Evolutionary conservation across 2,888 invertebrate species (phyloP).

Genomic region (Galerucella calmariensis): DNA sequence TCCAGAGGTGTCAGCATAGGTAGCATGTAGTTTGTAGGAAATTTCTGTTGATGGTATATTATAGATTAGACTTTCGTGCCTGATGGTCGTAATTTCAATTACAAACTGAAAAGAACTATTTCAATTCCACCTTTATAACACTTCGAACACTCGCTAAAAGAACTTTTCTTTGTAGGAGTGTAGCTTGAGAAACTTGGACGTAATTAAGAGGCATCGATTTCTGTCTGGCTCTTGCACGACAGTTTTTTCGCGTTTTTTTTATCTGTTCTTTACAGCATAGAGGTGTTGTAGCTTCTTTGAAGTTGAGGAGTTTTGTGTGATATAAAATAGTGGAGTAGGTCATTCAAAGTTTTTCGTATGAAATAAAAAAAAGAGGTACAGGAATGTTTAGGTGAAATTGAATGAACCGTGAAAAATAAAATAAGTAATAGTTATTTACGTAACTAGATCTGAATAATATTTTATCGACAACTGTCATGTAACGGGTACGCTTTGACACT

Average conservation of each 20-base stretch:
- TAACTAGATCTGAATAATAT: too few species aligned
- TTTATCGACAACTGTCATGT: too few species aligned
- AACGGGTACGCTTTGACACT: too few species aligned
- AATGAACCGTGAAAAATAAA: too few species aligned
- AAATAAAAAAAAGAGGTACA: too few species aligned
- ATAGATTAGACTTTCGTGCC: conserved; percentile 17
- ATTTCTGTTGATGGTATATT: conserved; percentile 10
- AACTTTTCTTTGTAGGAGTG: conserved; percentile 24
- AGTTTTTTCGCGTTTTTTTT: conserved; percentile 8
- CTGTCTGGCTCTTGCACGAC: conserved; percentile 22
- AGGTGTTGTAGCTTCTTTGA: conserved; percentile 18
- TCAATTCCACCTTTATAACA: conserved; percentile 31
- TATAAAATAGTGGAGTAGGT: background rate
- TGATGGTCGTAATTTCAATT: conserved; percentile 30
- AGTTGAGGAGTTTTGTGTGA: background rate
- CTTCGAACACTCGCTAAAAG: conserved; percentile 20
- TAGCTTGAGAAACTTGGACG: conserved; percentile 22
- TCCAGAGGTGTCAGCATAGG: background rate
- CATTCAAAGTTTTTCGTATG: background rate
- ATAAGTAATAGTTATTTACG: too few species aligned
- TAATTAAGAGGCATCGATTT: conserved; percentile 31
- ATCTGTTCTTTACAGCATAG: background rate
- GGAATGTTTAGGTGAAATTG: too few species aligned
- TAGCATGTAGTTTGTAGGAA: conserved; percentile 13
- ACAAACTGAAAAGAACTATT: conserved; percentile 26